These are phyloP conservation scores for Drosophila ogumai DNA, from an alignment of 1,140 invertebrate genomes.

Conservation along the genomic window DNA sequence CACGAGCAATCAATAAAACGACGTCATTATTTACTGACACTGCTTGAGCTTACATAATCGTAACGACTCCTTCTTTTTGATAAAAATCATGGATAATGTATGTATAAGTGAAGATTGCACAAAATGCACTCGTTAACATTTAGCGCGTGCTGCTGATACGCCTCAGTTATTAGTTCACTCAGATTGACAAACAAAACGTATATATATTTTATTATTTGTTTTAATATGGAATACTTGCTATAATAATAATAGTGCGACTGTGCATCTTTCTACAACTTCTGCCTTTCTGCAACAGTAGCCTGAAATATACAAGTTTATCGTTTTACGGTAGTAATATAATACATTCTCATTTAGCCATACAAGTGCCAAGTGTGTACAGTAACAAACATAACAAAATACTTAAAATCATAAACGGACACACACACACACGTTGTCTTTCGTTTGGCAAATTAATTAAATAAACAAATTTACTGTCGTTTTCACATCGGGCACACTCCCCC, in stretches of 20 bases:
- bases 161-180: conserved; percentile 15
- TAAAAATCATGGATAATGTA: conserved; percentile 6
- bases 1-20: not conserved
- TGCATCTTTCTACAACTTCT: conserved; percentile 63
- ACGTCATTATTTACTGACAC: not conserved
- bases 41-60: not conserved
- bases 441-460: conserved; percentile 42
- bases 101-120: not conserved
- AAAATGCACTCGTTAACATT: conserved; percentile 10
- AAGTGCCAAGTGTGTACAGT: conserved; percentile 52
- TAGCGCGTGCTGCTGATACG: conserved; percentile 48
- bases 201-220: conserved; percentile 61
- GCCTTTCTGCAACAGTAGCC: conserved; percentile 48
- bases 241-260: conserved; percentile 72
- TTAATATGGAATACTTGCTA: conserved; percentile 70
- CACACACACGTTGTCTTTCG: conserved; percentile 57
- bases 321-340: conserved; percentile 79
- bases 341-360: conserved; percentile 60
- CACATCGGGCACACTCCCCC: conserved; percentile 32
- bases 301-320: conserved; percentile 70
- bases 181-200: conserved; percentile 71
- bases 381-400: conserved; percentile 66
- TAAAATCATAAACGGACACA: conserved; percentile 36
- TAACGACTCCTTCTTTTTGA: not conserved
- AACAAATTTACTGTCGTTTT: conserved; percentile 37